Percentiles rank a stretch among this genome's conserved stretches.
phyloP scores from a whole-genome alignment of 2,888 invertebrate genomes.

The Drosophila siamana region DNA sequence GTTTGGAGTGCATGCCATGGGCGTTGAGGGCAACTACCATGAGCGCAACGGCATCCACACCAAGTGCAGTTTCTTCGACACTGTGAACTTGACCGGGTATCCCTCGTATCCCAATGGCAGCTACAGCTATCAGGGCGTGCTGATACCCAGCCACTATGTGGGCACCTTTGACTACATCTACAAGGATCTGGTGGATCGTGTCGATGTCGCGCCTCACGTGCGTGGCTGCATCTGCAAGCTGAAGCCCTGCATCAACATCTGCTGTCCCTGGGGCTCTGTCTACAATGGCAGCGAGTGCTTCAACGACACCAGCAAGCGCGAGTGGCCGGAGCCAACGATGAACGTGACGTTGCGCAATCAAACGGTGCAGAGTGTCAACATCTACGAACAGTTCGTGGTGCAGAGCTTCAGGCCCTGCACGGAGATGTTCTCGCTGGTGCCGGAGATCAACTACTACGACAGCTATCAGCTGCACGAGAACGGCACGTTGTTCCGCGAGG shows the following conservation, averaged over 20 bases:
- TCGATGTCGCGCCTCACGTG: slow-evolving; percentile 74
- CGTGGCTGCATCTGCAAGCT: slow-evolving; percentile 84
- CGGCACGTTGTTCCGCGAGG: slow-evolving; percentile 76
- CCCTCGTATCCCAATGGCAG: slow-evolving; percentile 77
- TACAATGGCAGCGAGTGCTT: slow-evolving; percentile 47
- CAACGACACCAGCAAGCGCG: slow-evolving; percentile 25
- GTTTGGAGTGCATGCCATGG: slow-evolving; percentile 58
- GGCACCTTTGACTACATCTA: slow-evolving; percentile 79
- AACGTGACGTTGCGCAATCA: slow-evolving; percentile 74
- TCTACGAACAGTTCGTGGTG: slow-evolving; percentile 67
- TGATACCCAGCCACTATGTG: slow-evolving; percentile 79
- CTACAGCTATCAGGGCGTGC: slow-evolving; percentile 76
- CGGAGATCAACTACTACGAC: slow-evolving; percentile 64
- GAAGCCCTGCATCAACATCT: slow-evolving; percentile 84
- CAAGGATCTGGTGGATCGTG: slow-evolving; percentile 51
- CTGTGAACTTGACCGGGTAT: slow-evolving; percentile 83
- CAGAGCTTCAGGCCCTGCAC: slow-evolving; percentile 72
- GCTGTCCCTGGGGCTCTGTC: slow-evolving; percentile 78
- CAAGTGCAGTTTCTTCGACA: slow-evolving; percentile 78
- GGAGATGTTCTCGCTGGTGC: slow-evolving; percentile 67
- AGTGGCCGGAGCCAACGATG: slow-evolving; percentile 72
- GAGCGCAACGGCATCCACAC: slow-evolving; percentile 73
- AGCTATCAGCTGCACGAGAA: slow-evolving; percentile 76
- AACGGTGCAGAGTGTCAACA: slow-evolving; percentile 51
- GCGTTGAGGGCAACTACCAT: slow-evolving; percentile 52